Evolutionary conservation across 1,140 invertebrate genomes (phyloP).

Genomic region (Heliconius hewitsoni): DNA sequence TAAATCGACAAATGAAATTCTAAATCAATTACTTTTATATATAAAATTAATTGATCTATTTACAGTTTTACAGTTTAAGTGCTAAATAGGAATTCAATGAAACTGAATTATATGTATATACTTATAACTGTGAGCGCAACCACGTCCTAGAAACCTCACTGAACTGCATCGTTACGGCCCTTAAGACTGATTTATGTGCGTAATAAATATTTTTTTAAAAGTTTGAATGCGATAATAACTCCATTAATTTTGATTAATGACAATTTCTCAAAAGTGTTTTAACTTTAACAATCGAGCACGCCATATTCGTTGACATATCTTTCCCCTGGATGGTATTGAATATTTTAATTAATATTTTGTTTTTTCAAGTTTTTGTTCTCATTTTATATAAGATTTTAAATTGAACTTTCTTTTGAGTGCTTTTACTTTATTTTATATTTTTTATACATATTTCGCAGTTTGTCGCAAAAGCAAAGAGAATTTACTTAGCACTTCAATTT

Average conservation of each 20-base stretch:
- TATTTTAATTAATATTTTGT: conserved; percentile 66
- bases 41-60: background rate
- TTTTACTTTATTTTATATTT: background rate
- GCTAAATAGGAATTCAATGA: background rate
- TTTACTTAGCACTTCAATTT: too few relatives aligned
- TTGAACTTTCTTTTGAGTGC: background rate
- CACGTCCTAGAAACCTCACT: conserved; percentile 72
- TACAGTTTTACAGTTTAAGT: conserved; percentile 5
- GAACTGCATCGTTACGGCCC: conserved; percentile 71
- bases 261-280: conserved; percentile 78
- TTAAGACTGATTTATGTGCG: conserved; percentile 76
- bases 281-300: conserved; percentile 51
- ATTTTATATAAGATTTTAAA: conserved; percentile 36
- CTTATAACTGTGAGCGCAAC: conserved; percentile 28
- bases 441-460: background rate
- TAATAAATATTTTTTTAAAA: conserved; percentile 80
- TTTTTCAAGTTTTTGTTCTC: conserved; percentile 66
- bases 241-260: conserved; percentile 81
- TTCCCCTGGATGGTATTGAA: conserved; percentile 53
- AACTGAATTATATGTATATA: conserved; percentile 12
- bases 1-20: background rate
- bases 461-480: too few relatives aligned
- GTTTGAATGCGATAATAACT: conserved; percentile 79
- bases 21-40: background rate
- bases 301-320: conserved; percentile 53